Evolutionary conservation across 1,140 invertebrate genomes (phyloP), one percentile per base, ranked within the genome.

Genomic region (Cepaea nemoralis): DNA sequence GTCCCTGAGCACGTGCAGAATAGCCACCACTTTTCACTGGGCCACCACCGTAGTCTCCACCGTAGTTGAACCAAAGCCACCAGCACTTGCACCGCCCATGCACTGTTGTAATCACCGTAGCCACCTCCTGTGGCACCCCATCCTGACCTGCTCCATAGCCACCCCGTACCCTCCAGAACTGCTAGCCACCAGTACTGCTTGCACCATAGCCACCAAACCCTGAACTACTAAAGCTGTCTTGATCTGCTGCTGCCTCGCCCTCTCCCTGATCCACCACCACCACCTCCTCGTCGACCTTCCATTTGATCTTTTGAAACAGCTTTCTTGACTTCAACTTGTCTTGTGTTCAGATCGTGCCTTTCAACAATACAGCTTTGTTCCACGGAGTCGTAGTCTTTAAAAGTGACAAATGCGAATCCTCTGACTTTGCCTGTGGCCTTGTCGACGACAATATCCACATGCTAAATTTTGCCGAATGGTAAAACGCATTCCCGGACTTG

Each of bases 261-360:
- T 45, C 42, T 50, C 22, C 39, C 37, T 27, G 42, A 50, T 45
- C 63, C 67, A 39, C 78, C 78, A 31, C 78, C 67, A 39, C 78
- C n/a, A n/a, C n/a, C n/a, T n/a, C n/a, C n/a, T n/a, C n/a, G n/a
- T n/a, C n/a, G n/a, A 45, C 63, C 71, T 70, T 77, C 80, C 71
- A 80, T 71, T 84, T 93, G 92, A 74, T 92, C 90, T 84, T 91
- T 92, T 8, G 91, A 91, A 0, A 93, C 80, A 74, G 93, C 93
- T 84, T 93, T 93, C 80, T 93, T 93, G 0, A 93, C 92, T 85
- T 93, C 92, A 42, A 92, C 90, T 77, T 87, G 85, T 69, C 89
- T 87, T 14, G 91, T 91, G 84, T 91, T 91, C 31, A 93, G 88
- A 66, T 89, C 86, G 83, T 93, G 92, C 42, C 87, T 85, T 82